Evolutionary conservation across 2,888 invertebrate species (phyloP).

Genomic region (Flabesymbios commensalis): DNA sequence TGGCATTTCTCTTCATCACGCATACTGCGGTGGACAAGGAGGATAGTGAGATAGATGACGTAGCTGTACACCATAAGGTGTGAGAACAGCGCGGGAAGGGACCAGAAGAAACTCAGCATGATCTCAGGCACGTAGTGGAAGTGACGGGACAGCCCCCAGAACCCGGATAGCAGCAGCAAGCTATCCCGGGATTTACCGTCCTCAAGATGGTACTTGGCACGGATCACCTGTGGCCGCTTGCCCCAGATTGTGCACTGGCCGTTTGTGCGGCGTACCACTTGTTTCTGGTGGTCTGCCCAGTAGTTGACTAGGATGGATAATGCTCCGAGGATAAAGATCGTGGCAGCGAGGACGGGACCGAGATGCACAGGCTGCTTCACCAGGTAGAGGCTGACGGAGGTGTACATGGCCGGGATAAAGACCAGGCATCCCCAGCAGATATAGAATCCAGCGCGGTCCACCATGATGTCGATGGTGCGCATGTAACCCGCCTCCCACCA

Average conservation of each 20-base stretch:
- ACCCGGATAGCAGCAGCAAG: constrained; percentile 66
- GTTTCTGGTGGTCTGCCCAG: constrained; percentile 65
- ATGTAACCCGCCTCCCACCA: constrained; percentile 68
- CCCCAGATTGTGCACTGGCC: constrained; percentile 62
- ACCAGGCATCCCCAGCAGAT: constrained; percentile 67
- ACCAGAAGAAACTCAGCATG: constrained; percentile 64
- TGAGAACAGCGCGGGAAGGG: constrained; percentile 61
- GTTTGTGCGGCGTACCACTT: constrained; percentile 62
- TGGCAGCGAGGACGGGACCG: constrained; percentile 42
- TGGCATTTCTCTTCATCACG: constrained; percentile 67
- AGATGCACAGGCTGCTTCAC: constrained; percentile 58
- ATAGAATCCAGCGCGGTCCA: constrained; percentile 65
- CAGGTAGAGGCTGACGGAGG: constrained; percentile 63
- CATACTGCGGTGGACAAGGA: constrained; percentile 65
- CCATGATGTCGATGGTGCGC: constrained; percentile 66
- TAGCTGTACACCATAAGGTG: constrained; percentile 66
- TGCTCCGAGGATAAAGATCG: constrained; percentile 58
- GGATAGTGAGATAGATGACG: constrained; percentile 61
- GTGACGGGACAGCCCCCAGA: constrained; percentile 68
- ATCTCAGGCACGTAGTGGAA: constrained; percentile 69
- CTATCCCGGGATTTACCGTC: constrained; percentile 53
- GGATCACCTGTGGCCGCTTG: constrained; percentile 52
- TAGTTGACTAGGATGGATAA: constrained; percentile 64
- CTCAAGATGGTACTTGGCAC: constrained; percentile 44
- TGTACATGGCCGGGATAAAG: constrained; percentile 61